These are phyloP conservation scores for Meiosimyza platycephala DNA, from an alignment of 2,888 invertebrate species.

Conservation along the genomic window DNA sequence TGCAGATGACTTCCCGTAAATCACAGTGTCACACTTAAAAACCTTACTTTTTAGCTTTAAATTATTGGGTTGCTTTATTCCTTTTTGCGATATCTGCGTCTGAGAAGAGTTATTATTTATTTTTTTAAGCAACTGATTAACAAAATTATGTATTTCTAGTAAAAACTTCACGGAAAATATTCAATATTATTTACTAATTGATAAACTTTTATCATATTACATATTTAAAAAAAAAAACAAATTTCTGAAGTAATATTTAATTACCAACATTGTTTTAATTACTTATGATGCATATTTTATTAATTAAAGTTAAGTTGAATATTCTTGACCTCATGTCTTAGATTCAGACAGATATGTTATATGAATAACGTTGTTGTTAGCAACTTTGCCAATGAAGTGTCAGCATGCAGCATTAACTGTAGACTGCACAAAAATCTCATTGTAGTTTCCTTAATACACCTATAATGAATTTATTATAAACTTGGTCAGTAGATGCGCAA, in stretches of 20 bases:
- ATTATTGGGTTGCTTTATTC: too few relatives aligned
- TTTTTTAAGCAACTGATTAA: too few relatives aligned
- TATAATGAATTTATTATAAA: background rate
- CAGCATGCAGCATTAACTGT: background rate
- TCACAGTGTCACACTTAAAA: too few relatives aligned
- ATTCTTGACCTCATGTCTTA: conserved; percentile 52
- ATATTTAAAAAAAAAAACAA: background rate
- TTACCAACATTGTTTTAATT: conserved; percentile 34
- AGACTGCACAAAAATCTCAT: background rate
- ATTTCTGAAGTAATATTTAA: background rate
- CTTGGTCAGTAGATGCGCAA: background rate
- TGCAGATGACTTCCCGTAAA: too few relatives aligned
- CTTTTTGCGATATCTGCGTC: too few relatives aligned
- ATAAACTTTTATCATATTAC: background rate
- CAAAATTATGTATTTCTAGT: too few relatives aligned
- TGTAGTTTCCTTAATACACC: too few relatives aligned
- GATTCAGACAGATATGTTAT: background rate
- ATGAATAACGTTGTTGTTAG: background rate
- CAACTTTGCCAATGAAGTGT: background rate
- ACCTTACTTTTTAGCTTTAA: too few relatives aligned
- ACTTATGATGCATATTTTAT: conserved; percentile 55
- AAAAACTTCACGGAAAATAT: too few relatives aligned
- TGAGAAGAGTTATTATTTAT: too few relatives aligned
- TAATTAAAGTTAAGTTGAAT: conserved; percentile 58
- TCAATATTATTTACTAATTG: too few relatives aligned